Percentiles rank a stretch among this genome's conserved stretches.
Evolutionary conservation across 2,113 vertebrate species (phyloP).

Genomic region (Dasyornis broadbenti): DNA sequence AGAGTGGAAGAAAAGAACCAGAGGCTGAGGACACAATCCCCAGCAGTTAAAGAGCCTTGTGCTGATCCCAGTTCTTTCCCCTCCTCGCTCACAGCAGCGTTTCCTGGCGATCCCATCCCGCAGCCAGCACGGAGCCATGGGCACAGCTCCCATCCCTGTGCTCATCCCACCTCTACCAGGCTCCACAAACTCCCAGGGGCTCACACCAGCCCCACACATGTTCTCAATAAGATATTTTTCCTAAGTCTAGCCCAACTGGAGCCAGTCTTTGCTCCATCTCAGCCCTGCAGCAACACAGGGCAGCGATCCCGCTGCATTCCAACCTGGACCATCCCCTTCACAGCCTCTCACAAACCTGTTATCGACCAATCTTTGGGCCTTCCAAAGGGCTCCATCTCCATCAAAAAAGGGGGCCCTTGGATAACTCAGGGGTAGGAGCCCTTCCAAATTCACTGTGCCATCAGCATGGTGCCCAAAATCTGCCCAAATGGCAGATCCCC

Average conservation of each 20-base stretch:
- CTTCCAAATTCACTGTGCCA: not conserved
- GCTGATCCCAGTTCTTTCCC: too few relatives aligned
- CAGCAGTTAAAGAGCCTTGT: fast-evolving
- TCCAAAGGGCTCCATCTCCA: not conserved
- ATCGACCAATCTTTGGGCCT: fast-evolving
- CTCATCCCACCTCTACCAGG: not conserved
- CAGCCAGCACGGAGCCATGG: fast-evolving
- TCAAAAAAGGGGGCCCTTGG: fast-evolving
- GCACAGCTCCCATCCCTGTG: not conserved
- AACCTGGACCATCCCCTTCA: fast-evolving
- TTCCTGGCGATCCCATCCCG: fast-evolving
- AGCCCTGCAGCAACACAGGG: fast-evolving
- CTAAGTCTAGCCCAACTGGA: not conserved
- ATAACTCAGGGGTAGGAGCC: not conserved
- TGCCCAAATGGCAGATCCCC: fast-evolving
- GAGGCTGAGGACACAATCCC: fast-evolving
- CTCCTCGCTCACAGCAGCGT: not conserved
- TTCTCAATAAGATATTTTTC: not conserved
- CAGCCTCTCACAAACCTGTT: not conserved
- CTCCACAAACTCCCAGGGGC: not conserved
- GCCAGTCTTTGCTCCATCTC: fast-evolving
- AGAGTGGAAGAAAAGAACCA: not conserved
- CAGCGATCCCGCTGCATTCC: not conserved
- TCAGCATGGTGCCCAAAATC: not conserved
- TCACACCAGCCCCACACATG: fast-evolving